Conservation (phyloP, 1,140 invertebrate genomes). For the Ceratina australensis region DNA sequence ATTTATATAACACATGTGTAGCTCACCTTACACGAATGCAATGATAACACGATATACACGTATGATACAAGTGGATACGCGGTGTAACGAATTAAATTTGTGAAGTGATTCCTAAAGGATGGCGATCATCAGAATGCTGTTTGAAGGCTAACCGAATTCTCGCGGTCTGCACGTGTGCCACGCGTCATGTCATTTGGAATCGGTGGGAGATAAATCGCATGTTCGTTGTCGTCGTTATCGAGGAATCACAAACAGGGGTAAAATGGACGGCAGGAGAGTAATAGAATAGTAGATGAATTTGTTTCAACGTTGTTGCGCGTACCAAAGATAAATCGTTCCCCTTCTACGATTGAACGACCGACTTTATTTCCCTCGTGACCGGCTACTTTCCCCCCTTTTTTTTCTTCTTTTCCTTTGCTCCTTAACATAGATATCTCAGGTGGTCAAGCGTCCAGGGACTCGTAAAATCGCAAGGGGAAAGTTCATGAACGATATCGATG, state of each 20-base stretch:
- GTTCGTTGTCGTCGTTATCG: background rate
- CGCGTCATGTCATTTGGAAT: background rate
- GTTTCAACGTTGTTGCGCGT: slow-evolving; percentile 31
- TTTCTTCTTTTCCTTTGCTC: background rate
- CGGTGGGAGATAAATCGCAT: slow-evolving; percentile 11
- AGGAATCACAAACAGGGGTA: slow-evolving; percentile 4
- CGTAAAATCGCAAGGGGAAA: slow-evolving; percentile 2
- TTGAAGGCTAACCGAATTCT: background rate
- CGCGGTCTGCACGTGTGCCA: background rate
- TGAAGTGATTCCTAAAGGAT: no score
- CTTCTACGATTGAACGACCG: slow-evolving; percentile 42
- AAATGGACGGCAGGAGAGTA: slow-evolving; percentile 21
- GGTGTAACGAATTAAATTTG: no score
- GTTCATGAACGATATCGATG: slow-evolving; percentile 6
- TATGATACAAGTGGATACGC: no score
- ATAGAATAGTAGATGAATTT: slow-evolving; percentile 45
- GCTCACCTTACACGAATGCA: no score
- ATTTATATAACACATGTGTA: no score
- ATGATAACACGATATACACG: no score
- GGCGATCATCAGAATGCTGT: background rate
- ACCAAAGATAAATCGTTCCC: slow-evolving; percentile 44
- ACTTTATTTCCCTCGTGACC: slow-evolving; percentile 35
- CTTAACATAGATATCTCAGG: background rate
- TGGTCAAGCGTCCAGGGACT: background rate
- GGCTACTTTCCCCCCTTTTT: background rate